Evolutionary conservation across 1,140 invertebrate species (phyloP), one percentile per base, ranked within the genome.

Genomic region (Cyclargus thomasi): DNA sequence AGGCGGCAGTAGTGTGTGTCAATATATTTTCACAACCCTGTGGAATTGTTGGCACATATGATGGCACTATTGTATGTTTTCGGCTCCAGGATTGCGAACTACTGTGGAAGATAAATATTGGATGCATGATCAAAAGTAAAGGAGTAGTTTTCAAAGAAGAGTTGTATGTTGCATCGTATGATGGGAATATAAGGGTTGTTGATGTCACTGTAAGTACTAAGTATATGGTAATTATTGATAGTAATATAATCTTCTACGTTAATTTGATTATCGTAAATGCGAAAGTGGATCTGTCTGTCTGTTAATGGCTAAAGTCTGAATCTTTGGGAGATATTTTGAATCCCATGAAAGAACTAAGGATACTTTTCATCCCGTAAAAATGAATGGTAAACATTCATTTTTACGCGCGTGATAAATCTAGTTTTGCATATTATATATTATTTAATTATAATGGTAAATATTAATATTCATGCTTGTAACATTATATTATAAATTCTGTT

Each of bases 121-220:
- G 80, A 8, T 91, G 91, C 64, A 91, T 92, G 79, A 90, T 96
- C 11, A 96, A 96, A 88, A 93, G 93, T 78, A 93, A 93, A 74
- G 94, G 94, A 6, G 75, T 91, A 62, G 80, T 86, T 68, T 88
- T 82, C 67, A 81, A 83, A 17, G 80, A 78, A 66, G 71, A 74
- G 6, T 79, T 95, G 47, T 92, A 93, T 77, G 85, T 95, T 72
- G 95, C 95, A 17, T 93, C 95, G 39, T 95, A 96, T 80, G 94
- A 95, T 79, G 91, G 92, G 57, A 79, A 90, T 76, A 71, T 95
- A 17, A 93, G 94, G 74, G 93, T 92, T 71, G 78, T 95, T 69
- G 83, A 92, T 79, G 74, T 91, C 20, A 62, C 90, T 82, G 94
- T 94, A 92, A 65, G 73, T 74, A 67, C 39, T 11, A 63, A n/a